phyloP scores from a whole-genome alignment of 2,113 vertebrate species.

The Petromus typicus region DNA sequence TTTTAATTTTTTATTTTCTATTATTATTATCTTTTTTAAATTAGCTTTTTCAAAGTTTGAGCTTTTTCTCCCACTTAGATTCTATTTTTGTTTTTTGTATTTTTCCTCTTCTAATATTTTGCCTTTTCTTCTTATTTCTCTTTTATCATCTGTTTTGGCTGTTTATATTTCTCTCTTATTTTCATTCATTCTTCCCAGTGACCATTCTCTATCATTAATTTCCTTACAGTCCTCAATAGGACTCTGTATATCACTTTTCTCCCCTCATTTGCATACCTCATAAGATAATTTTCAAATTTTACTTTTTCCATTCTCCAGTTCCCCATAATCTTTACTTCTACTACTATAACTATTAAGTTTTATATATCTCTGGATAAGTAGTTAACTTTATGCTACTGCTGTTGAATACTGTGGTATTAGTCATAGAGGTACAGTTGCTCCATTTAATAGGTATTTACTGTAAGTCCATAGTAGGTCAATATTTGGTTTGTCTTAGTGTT shows the following conservation, averaged over 20 bases:
- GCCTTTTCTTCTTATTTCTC: neutral
- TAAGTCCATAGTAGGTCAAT: neutral
- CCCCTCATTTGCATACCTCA: neutral
- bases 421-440: neutral
- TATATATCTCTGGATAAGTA: neutral
- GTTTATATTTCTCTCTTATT: neutral
- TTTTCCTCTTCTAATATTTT: neutral
- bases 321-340: neutral
- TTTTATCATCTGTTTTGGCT: neutral
- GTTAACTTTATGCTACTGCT: neutral
- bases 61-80: neutral
- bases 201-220: neutral
- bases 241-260: neutral
- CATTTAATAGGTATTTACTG: neutral
- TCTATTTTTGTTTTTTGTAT: neutral
- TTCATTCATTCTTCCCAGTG: neutral
- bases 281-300: neutral
- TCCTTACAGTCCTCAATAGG: neutral
- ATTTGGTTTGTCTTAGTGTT: neutral
- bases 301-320: neutral
- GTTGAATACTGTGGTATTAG: neutral
- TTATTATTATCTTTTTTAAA: neutral
- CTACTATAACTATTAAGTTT: neutral
- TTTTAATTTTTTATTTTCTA: neutral
- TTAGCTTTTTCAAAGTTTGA: neutral